A percentile compares a stretch with the other conserved stretches of the same genome.
These are phyloP conservation scores for Calliopum simillimum DNA, from an alignment of 2,888 invertebrate genomes.

Conservation along the genomic window DNA sequence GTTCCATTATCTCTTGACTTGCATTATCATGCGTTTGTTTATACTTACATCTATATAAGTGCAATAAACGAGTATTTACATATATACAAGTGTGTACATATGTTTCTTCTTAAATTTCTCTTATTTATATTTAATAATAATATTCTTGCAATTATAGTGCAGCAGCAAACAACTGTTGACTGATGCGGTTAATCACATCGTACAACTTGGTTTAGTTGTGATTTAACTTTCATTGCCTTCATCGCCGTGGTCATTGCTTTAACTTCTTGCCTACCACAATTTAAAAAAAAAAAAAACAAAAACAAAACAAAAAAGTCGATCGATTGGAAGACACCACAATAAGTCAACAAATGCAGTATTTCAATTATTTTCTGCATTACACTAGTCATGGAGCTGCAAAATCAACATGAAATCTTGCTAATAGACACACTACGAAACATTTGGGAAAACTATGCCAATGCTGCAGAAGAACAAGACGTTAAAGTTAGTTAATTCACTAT, in stretches of 20 bases:
- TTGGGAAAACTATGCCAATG: constrained; percentile 59
- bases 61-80: background rate
- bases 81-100: constrained; percentile 2
- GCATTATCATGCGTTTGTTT: constrained; percentile 9
- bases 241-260: constrained; percentile 8
- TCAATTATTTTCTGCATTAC: too few species aligned
- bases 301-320: background rate
- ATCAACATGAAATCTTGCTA: constrained; percentile 45
- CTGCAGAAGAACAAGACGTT: constrained; percentile 46
- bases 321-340: background rate
- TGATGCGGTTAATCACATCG: constrained; percentile 37
- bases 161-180: background rate
- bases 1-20: constrained; percentile 5
- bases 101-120: constrained; percentile 6
- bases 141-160: background rate
- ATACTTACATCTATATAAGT: background rate
- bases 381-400: constrained; percentile 21
- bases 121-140: background rate
- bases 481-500: constrained; percentile 42
- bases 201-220: constrained; percentile 30
- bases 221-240: constrained; percentile 24
- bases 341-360: constrained; percentile 15
- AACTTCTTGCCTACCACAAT: background rate
- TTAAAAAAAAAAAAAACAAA: too few species aligned
- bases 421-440: constrained; percentile 57